These are phyloP conservation scores for Acanthoscelides obtectus DNA, from an alignment of 2,888 invertebrate species.

Conservation along the genomic window DNA sequence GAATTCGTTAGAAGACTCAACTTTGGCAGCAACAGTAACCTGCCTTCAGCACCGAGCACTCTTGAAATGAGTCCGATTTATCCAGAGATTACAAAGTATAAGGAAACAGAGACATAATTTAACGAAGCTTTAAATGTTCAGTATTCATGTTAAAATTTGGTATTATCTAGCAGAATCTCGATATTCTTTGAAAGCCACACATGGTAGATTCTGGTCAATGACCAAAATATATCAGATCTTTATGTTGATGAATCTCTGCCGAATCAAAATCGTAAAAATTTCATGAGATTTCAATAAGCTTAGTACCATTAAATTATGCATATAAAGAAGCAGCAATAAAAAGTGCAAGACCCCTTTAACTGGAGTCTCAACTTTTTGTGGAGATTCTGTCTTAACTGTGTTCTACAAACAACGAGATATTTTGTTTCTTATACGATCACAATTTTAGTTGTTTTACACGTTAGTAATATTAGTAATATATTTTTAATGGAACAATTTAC, in stretches of 20 bases:
- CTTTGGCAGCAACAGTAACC: constrained; percentile 63
- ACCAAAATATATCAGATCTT: too few species aligned
- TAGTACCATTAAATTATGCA: too few species aligned
- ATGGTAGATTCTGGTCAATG: too few species aligned
- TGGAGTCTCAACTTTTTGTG: not conserved
- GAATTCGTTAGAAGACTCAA: constrained; percentile 69
- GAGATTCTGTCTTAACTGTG: not conserved
- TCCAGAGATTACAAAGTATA: constrained; percentile 73
- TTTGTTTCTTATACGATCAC: not conserved
- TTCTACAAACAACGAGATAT: not conserved
- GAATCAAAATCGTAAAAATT: not conserved
- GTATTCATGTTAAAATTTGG: not conserved
- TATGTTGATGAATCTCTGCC: too few species aligned
- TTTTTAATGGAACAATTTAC: not conserved
- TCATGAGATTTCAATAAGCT: too few species aligned
- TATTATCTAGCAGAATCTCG: not conserved
- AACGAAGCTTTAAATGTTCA: not conserved
- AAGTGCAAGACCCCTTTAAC: too few species aligned
- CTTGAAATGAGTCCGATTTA: constrained; percentile 84
- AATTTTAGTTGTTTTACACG: not conserved
- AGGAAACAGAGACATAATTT: constrained; percentile 77
- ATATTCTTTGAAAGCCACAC: too few species aligned
- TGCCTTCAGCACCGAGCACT: constrained; percentile 81
- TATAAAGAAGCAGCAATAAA: too few species aligned
- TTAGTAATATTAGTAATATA: not conserved